Evolutionary conservation across 2,797 vertebrate species (phyloP), one percentile per base, ranked within the genome.

Genomic region (Mycteria americana): DNA sequence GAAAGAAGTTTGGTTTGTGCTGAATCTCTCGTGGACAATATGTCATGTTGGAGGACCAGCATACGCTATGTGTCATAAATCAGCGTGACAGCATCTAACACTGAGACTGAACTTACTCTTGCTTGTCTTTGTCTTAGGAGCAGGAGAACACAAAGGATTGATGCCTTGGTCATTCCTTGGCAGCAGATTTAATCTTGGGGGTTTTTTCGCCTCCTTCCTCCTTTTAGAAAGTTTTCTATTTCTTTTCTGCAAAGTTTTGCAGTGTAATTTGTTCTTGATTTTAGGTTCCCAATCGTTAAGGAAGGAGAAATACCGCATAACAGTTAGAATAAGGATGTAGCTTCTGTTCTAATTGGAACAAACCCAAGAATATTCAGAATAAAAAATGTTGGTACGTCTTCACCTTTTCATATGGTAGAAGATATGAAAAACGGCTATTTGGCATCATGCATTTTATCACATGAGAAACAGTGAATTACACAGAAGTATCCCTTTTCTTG

Each of bases 81-180:
- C 93, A 93, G 77, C 1, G 1, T 96, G 86, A 93, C 93, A 97
- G 85, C 45, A 0, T 72, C 96, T 92, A 89, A 94, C 83, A 93
- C 69, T 9, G 79, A 95, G 89, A 45, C 56, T 94, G 73, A 97
- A 94, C 95, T 92, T 96, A 68, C 73, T 96, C n/a, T 89, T 93
- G 63, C 56, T 93, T 92, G 90, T 94, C 85, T 97, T 91, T 97
- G 89, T 94, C 93, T 95, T 92, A 64, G 77, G 70, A 97, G 28
- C 79, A 93, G 90, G 48, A 79, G 60, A 90, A 89, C 91, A 85
- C 37, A 72, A 76, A 86, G 81, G 75, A 92, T 88, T 93, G 79
- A 97, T 97, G 76, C 93, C 60, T 89, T 88, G 56, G 31, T 84
- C 96, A 57, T 75, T 91, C 83, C 48, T 88, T 95, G 78, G 78